A percentile compares a stretch with the other conserved stretches of the same genome.
Evolutionary conservation across 2,888 invertebrate genomes (phyloP).

Genomic region (Mechanitis messenoides): DNA sequence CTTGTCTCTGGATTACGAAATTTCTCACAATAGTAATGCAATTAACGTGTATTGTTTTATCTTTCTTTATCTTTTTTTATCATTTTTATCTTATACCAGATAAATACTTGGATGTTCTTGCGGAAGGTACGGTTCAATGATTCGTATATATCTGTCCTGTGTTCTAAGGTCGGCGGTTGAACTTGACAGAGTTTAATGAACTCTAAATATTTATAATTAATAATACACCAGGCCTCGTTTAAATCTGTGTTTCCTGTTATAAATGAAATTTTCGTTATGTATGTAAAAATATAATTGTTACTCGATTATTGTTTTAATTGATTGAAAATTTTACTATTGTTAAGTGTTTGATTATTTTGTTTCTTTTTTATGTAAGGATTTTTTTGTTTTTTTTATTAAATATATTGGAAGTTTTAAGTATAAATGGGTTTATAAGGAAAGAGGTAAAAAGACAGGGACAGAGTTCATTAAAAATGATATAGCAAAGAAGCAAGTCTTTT

Average conservation of each 20-base stretch:
- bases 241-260: conserved; percentile 2
- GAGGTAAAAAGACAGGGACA: too few species aligned
- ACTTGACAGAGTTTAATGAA: conserved; percentile 23
- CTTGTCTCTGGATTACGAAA: conserved; percentile 26
- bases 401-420: too few species aligned
- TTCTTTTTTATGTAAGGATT: too few species aligned
- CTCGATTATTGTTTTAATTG: too few species aligned
- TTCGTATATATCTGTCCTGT: conserved; percentile 8
- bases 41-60: conserved; percentile 14
- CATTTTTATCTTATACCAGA: conserved; percentile 12
- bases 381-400: too few species aligned
- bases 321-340: too few species aligned
- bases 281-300: background rate
- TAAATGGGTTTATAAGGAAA: too few species aligned
- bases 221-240: conserved; percentile 16
- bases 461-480: too few species aligned
- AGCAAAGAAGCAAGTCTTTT: too few species aligned
- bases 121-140: conserved; percentile 18
- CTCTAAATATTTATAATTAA: conserved; percentile 15
- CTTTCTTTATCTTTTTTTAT: too few species aligned
- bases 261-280: background rate
- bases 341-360: too few species aligned
- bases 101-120: conserved; percentile 15
- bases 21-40: conserved; percentile 22
- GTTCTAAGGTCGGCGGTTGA: conserved; percentile 20